A percentile compares a stretch with the other conserved stretches of the same genome.
These are phyloP conservation scores for Torymus tubicola DNA, from an alignment of 2,888 invertebrate species.

Conservation along the genomic window DNA sequence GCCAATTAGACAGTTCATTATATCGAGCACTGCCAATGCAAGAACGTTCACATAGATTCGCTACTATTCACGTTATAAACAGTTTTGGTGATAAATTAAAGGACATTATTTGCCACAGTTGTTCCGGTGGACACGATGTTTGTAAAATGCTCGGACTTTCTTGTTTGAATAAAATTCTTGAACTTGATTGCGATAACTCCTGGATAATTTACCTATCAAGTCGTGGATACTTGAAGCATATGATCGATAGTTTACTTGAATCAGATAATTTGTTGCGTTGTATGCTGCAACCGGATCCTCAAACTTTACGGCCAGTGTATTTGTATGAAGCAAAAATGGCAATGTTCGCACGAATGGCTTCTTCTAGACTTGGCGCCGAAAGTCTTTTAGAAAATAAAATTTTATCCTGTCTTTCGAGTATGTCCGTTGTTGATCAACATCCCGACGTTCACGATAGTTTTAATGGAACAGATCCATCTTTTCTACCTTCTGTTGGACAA, in stretches of 20 bases:
- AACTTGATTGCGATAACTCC: constrained; percentile 83
- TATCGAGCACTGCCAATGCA: constrained; percentile 68
- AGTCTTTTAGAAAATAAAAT: constrained; percentile 80
- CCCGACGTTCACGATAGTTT: constrained; percentile 80
- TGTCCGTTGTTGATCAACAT: constrained; percentile 85
- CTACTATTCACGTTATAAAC: constrained; percentile 81
- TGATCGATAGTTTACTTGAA: constrained; percentile 88
- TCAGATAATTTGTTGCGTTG: constrained; percentile 84
- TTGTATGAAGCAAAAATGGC: constrained; percentile 93
- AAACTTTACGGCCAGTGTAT: constrained; percentile 86
- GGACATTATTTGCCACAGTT: constrained; percentile 90
- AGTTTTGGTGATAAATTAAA: constrained; percentile 89
- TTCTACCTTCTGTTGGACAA: constrained; percentile 81
- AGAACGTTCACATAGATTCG: constrained; percentile 72
- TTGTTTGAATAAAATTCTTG: constrained; percentile 87
- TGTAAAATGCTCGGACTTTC: constrained; percentile 92
- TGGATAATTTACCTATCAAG: constrained; percentile 82
- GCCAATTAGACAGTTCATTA: constrained; percentile 82
- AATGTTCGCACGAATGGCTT: constrained; percentile 84
- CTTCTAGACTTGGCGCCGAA: constrained; percentile 83
- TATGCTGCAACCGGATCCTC: constrained; percentile 82
- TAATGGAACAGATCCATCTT: constrained; percentile 71
- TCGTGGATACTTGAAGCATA: constrained; percentile 87
- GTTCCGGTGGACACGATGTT: constrained; percentile 91
- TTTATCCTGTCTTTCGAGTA: constrained; percentile 81